phyloP scores from a whole-genome alignment of 2,888 invertebrate species.

The Anthrax anthrax region DNA sequence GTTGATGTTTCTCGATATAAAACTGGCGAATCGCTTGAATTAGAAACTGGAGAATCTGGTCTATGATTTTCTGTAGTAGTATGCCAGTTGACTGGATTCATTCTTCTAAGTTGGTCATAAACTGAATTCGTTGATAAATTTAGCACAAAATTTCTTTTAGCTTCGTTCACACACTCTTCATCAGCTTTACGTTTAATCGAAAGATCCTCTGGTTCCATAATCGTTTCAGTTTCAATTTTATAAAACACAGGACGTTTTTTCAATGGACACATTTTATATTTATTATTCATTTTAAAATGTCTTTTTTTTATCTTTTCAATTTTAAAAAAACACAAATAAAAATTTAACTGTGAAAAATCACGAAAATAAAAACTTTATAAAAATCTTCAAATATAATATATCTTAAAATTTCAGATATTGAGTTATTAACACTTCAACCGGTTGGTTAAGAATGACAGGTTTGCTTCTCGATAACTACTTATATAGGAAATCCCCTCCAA shows the following conservation, averaged over 20 bases:
- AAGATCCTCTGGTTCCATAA: slow-evolving; percentile 25
- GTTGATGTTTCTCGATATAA: slow-evolving; percentile 19
- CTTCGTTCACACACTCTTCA: slow-evolving; percentile 13
- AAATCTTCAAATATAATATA: background rate
- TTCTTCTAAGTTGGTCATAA: slow-evolving; percentile 7
- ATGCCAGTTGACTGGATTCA: background rate
- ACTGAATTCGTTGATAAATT: slow-evolving; percentile 23
- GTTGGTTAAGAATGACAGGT: slow-evolving; percentile 30
- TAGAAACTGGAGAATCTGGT: slow-evolving; percentile 5
- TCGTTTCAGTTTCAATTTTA: slow-evolving; percentile 40
- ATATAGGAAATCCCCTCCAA: background rate
- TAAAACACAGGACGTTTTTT: slow-evolving; percentile 76
- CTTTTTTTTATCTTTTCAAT: slow-evolving; percentile 1
- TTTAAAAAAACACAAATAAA: slow-evolving; percentile 6
- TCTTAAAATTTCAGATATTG: background rate
- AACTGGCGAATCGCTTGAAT: slow-evolving; percentile 9
- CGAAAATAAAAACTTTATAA: background rate
- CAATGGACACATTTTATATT: slow-evolving; percentile 74
- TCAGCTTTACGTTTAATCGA: slow-evolving; percentile 27
- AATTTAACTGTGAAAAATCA: no score
- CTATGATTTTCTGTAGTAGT: background rate
- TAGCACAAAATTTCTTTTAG: slow-evolving; percentile 24
- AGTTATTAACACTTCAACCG: slow-evolving; percentile 25
- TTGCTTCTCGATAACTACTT: background rate
- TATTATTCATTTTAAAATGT: slow-evolving; percentile 42